Evolutionary conservation across 1,140 invertebrate species (phyloP).

Genomic region (Dinothrombium tinctorium): DNA sequence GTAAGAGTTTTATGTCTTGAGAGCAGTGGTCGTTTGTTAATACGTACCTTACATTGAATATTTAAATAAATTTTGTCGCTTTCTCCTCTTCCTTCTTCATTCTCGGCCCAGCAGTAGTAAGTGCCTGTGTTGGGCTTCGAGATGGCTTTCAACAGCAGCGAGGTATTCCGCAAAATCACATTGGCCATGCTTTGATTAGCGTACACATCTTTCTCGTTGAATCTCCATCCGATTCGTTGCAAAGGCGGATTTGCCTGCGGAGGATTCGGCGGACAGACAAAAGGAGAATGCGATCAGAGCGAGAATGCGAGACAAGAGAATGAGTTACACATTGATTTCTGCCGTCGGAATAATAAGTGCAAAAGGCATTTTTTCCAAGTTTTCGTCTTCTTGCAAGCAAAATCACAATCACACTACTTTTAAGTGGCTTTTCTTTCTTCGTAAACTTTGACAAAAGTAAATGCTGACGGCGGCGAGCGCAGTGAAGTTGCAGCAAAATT

Average conservation of each 20-base stretch:
- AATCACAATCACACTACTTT: too few relatives aligned
- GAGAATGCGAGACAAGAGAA: too few relatives aligned
- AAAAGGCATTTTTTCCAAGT: too few relatives aligned
- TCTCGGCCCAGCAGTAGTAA: conserved; percentile 68
- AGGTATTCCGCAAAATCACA: conserved; percentile 51
- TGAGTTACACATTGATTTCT: too few relatives aligned
- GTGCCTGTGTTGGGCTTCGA: conserved; percentile 15
- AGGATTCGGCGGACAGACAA: too few relatives aligned
- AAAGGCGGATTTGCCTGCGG: conserved; percentile 50
- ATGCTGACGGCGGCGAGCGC: too few relatives aligned
- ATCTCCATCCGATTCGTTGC: conserved; percentile 52
- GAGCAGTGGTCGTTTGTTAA: not conserved
- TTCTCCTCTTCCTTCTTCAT: conserved; percentile 62
- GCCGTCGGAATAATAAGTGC: too few relatives aligned
- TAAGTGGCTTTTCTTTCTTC: too few relatives aligned
- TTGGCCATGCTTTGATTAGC: conserved; percentile 30
- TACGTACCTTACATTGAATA: conserved; percentile 30
- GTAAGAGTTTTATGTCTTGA: not conserved
- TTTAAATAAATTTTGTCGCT: conserved; percentile 55
- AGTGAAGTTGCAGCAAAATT: too few relatives aligned
- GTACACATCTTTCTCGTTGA: conserved; percentile 28
- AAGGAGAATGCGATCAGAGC: too few relatives aligned
- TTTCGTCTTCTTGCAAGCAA: too few relatives aligned
- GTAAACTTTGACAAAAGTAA: too few relatives aligned
- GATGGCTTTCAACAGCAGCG: conserved; percentile 20